Conservation (phyloP, 2,113 vertebrate genomes). For the Daphoenositta chrysoptera region DNA sequence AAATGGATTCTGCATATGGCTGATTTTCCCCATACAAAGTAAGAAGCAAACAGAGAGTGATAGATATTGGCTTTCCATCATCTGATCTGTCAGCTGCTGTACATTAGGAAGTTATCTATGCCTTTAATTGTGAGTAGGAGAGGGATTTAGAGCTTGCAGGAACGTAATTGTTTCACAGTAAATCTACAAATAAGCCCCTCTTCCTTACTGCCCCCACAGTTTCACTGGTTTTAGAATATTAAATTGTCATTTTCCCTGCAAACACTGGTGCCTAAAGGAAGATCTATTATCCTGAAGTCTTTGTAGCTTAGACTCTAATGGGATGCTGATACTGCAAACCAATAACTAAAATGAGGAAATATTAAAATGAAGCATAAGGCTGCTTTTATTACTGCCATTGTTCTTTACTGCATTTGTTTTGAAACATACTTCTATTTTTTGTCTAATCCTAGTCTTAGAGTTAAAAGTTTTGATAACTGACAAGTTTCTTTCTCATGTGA, state of each 20-base stretch:
- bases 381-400: not conserved
- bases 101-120: conserved; percentile 48
- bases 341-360: conserved; percentile 6
- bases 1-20: not conserved
- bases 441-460: not conserved
- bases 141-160: conserved; percentile 41
- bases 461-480: not conserved
- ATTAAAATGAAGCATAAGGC: not conserved
- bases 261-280: not conserved
- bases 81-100: conserved; percentile 19
- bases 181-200: conserved; percentile 14
- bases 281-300: not conserved
- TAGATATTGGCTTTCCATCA: conserved; percentile 36
- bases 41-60: conserved; percentile 37
- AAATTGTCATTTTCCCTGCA: conserved; percentile 8
- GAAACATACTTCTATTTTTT: not conserved
- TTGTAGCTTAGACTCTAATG: not conserved
- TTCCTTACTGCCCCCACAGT: not conserved
- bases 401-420: conserved; percentile 11
- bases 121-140: conserved; percentile 54
- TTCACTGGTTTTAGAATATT: not conserved
- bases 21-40: not conserved
- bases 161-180: not conserved
- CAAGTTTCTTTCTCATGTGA: not conserved
- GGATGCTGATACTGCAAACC: not conserved